These are phyloP conservation scores for Crotalus viridis DNA, from an alignment of 2,113 vertebrate species.

Conservation along the genomic window DNA sequence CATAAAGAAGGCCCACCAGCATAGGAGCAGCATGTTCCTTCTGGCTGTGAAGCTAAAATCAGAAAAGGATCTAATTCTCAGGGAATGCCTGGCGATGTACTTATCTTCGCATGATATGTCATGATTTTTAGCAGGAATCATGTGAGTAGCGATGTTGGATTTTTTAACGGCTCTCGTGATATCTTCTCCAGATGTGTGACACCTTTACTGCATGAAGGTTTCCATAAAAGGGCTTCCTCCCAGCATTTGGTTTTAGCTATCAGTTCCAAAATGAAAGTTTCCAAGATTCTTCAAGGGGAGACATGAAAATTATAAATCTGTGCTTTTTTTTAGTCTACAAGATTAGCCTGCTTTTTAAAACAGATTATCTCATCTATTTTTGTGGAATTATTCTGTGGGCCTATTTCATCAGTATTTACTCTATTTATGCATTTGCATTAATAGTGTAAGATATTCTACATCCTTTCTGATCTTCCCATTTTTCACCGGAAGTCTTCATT, in stretches of 20 bases:
- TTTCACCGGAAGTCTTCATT: background rate
- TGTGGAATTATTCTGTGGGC: background rate
- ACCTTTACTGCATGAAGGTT: background rate
- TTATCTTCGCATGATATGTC: background rate
- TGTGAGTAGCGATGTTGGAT: background rate
- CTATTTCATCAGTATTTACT: constrained; percentile 10
- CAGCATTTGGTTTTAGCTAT: background rate
- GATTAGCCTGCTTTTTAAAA: background rate
- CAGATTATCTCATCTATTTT: background rate
- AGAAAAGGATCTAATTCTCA: background rate
- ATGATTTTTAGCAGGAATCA: background rate
- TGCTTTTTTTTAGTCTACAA: background rate
- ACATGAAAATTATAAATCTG: background rate
- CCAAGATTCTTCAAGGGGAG: background rate
- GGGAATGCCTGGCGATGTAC: background rate
- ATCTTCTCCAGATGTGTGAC: background rate
- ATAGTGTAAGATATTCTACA: background rate
- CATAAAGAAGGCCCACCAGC: background rate
- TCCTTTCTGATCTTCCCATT: background rate
- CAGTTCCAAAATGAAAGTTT: background rate
- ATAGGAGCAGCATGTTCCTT: background rate
- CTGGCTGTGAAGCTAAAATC: background rate
- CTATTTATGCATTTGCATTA: background rate
- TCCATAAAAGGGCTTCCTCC: background rate
- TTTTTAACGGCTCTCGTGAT: background rate